Percentiles rank a stretch among this genome's conserved stretches.
phyloP scores from a whole-genome alignment of 1,140 invertebrate species.

The Odontomachus brunneus region DNA sequence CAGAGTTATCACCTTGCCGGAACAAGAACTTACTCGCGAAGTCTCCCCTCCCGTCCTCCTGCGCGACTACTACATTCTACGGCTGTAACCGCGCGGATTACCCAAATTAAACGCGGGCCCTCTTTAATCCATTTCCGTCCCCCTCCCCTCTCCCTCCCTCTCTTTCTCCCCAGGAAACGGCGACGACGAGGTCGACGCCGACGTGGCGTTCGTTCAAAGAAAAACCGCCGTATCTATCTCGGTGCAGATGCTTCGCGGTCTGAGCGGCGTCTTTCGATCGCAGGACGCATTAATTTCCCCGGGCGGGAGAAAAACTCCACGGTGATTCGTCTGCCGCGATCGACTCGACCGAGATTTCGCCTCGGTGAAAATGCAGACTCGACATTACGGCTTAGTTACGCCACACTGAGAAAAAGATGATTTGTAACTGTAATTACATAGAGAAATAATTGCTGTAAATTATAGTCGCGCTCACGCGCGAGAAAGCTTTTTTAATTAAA shows the following conservation, averaged over 20 bases:
- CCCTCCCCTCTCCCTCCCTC: too few species aligned
- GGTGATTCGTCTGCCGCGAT: neutral
- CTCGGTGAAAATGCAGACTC: neutral
- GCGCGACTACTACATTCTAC: neutral
- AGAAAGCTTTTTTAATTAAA: too few species aligned
- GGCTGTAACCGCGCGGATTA: slow-evolving; percentile 69
- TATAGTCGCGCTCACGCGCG: too few species aligned
- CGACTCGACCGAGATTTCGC: neutral
- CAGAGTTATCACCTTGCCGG: slow-evolving; percentile 74
- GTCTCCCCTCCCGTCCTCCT: neutral
- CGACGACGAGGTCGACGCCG: neutral
- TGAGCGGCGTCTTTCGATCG: slow-evolving; percentile 14
- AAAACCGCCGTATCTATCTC: slow-evolving; percentile 44
- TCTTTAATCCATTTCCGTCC: slow-evolving; percentile 38
- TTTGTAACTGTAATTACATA: too few species aligned
- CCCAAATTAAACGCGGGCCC: slow-evolving; percentile 73
- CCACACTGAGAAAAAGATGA: too few species aligned
- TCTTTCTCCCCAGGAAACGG: neutral
- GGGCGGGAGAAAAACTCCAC: neutral
- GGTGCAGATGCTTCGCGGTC: slow-evolving; percentile 27
- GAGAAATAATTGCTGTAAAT: too few species aligned
- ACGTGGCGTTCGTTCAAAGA: slow-evolving; percentile 44
- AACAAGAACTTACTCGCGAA: slow-evolving; percentile 40
- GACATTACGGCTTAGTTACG: neutral
- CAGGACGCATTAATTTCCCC: slow-evolving; percentile 13